Evolutionary conservation across 2,113 vertebrate species (phyloP), one percentile per base, ranked within the genome.

Genomic region (Oreochromis tanganicae): DNA sequence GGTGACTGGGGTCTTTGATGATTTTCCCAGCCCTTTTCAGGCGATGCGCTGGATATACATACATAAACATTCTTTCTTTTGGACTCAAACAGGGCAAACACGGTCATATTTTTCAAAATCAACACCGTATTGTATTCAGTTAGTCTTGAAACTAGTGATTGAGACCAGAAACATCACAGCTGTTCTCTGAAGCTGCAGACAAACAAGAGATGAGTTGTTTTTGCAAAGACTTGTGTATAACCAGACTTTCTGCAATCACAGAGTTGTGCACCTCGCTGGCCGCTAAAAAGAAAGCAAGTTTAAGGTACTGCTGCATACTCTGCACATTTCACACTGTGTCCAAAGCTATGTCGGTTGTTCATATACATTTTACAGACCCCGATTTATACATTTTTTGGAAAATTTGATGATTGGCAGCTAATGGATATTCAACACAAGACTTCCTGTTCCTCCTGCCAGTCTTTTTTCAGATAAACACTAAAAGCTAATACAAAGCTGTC

Each of bases 101-200:
- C 2, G 0, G 46, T 24, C 66, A 46, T 46, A 73, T 73, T 73
- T 46, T 0, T 3, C 24, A 32, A 46, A 73, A 73, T 16, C 7
- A 4, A 46, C 38, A 46, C 7, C 4, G 6, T 38, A 3, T 38
- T 66, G 61, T 71, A 8, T 9, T 71, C 36, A 71, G 3, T 43
- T 0, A 71, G 36, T 41, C 66, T 71, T 71, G 66, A 71, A 71
- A 24, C 12, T 38, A 71, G 12, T 41, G 36, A 71, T 0, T 71
- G 66, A 71, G n/a, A 71, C 36, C 9, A 41, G 9, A 1, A 41
- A 71, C 12, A 71, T 66, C 61, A 38, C 34, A 66, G 61, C 12
- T 43, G 66, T 71, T 21, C 63, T 41, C 19, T 14, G 63, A 68
- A 24, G n/a, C 6, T 73, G n/a, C 38, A 43, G 36, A 71, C n/a